Evolutionary conservation across 2,113 vertebrate genomes (phyloP).

Genomic region (Hiodon tergisus): DNA sequence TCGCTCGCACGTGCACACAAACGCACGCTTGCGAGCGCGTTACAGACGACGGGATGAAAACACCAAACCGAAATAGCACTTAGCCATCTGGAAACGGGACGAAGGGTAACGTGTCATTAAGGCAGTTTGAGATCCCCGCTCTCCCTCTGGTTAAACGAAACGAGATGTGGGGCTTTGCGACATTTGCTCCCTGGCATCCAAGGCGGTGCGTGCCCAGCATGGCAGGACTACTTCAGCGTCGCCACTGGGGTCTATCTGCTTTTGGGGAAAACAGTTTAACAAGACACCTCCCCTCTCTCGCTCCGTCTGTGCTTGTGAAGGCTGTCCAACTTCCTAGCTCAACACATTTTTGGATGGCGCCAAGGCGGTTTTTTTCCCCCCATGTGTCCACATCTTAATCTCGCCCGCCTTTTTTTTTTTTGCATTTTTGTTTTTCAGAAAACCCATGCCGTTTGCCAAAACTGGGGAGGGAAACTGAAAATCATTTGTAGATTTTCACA

Average conservation of each 20-base stretch:
- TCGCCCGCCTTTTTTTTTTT: background rate
- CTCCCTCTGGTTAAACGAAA: constrained; percentile 15
- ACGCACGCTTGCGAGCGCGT: constrained; percentile 9
- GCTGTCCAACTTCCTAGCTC: constrained; percentile 22
- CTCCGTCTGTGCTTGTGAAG: constrained; percentile 12
- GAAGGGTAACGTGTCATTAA: constrained; percentile 33
- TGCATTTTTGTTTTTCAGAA: constrained; percentile 25
- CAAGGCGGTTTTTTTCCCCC: background rate
- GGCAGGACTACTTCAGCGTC: background rate
- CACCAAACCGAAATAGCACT: constrained; percentile 31
- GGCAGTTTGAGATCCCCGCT: constrained; percentile 16
- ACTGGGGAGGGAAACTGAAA: background rate
- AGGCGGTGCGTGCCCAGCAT: background rate
- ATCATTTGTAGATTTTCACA: background rate
- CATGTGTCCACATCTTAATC: constrained; percentile 28
- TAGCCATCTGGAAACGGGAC: constrained; percentile 23
- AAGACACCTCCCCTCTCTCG: background rate
- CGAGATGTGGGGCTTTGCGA: background rate
- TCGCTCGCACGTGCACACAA: background rate
- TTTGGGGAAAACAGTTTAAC: constrained; percentile 29
- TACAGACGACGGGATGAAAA: constrained; percentile 23
- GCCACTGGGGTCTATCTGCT: constrained; percentile 17
- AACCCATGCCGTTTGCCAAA: constrained; percentile 20
- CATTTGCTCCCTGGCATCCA: background rate
- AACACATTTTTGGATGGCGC: constrained; percentile 30